Conservation (phyloP, 2,113 vertebrate species). For the Gasterosteus nipponicus region DNA sequence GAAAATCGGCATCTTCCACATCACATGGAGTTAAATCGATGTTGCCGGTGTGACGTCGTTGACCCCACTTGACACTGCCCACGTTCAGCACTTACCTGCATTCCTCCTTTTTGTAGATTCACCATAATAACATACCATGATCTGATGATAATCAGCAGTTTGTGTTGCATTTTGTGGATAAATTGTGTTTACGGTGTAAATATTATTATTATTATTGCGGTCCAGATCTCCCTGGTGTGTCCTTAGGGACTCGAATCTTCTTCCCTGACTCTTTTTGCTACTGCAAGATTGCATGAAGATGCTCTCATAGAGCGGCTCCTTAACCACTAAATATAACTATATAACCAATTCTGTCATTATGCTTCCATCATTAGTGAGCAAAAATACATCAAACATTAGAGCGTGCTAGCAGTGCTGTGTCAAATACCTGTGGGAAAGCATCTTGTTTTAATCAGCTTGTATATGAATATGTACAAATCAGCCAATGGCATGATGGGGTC, state of each 20-base stretch:
- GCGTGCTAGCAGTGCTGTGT: not conserved
- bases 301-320: constrained; percentile 10
- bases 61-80: not conserved
- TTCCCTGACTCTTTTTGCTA: constrained; percentile 12
- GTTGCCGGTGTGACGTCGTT: not conserved
- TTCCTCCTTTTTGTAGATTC: not conserved
- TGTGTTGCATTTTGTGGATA: not conserved
- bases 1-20: no score
- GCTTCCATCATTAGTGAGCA: not conserved
- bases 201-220: not conserved
- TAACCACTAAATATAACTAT: not conserved
- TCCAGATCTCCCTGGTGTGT: not conserved
- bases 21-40: not conserved
- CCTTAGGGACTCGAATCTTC: constrained; percentile 23
- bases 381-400: not conserved
- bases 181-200: not conserved
- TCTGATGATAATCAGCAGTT: not conserved
- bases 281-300: constrained; percentile 20
- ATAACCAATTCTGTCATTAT: constrained; percentile 25
- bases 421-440: not conserved
- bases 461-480: constrained; percentile 23
- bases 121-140: not conserved
- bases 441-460: constrained; percentile 26
- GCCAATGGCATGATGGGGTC: not conserved
- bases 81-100: not conserved